Conservation (phyloP, 2,113 vertebrate species). For the Cariama cristata region DNA sequence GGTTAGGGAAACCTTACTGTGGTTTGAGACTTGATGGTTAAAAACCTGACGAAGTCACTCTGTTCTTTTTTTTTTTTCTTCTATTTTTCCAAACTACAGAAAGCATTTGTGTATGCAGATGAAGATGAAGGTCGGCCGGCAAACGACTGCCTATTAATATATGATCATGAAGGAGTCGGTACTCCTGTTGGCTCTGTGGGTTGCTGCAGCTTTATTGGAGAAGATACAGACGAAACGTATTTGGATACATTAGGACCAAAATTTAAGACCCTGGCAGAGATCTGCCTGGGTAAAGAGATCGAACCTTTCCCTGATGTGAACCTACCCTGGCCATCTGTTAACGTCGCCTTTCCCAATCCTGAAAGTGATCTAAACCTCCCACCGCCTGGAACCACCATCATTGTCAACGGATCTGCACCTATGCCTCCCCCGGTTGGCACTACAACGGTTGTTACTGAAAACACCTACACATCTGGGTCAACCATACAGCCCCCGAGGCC, state of each 20-base stretch:
- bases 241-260: constrained; percentile 89
- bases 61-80: not conserved
- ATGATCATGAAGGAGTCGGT: constrained; percentile 83
- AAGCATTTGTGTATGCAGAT: constrained; percentile 79
- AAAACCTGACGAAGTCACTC: not conserved
- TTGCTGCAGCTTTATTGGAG: constrained; percentile 89
- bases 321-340: constrained; percentile 63
- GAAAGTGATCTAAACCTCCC: constrained; percentile 74
- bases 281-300: constrained; percentile 83
- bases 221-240: constrained; percentile 85
- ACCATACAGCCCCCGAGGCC: constrained; percentile 74
- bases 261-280: constrained; percentile 91
- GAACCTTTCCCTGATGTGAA: constrained; percentile 76
- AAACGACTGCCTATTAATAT: constrained; percentile 80
- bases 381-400: constrained; percentile 73
- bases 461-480: constrained; percentile 63
- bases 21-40: not conserved
- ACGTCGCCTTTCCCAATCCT: constrained; percentile 48
- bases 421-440: constrained; percentile 47
- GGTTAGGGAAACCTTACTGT: not conserved
- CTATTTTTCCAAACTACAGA: constrained; percentile 78
- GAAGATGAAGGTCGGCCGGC: constrained; percentile 76
- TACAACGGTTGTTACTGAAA: constrained; percentile 64
- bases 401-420: constrained; percentile 71
- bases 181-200: constrained; percentile 87